Conservation (phyloP, 2,113 vertebrate species). For the Melanostigma gelatinosum region DNA sequence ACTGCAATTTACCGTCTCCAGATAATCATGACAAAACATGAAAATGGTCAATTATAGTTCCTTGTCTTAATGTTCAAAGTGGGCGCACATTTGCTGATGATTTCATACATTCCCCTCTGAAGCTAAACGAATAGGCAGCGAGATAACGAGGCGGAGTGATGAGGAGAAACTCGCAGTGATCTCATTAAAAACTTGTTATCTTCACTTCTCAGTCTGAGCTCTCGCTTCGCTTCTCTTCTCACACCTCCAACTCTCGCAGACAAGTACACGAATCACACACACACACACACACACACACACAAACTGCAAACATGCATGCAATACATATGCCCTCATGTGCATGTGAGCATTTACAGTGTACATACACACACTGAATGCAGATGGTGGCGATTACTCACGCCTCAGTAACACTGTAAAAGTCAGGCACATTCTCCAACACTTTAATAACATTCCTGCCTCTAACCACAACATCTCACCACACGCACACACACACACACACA, state of each 20-base stretch:
- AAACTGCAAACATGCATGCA: slow-evolving; percentile 4
- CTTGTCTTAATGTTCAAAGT: slow-evolving; percentile 7
- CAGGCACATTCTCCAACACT: slow-evolving; percentile 37
- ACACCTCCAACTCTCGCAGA: slow-evolving; percentile 43
- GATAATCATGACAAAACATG: slow-evolving; percentile 5
- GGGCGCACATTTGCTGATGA: slow-evolving; percentile 27
- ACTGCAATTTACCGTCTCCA: slow-evolving; percentile 12
- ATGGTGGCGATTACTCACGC: slow-evolving; percentile 41
- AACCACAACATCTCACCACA: slow-evolving; percentile 41
- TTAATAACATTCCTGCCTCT: slow-evolving; percentile 52
- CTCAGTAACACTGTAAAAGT: slow-evolving; percentile 58
- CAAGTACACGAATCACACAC: slow-evolving; percentile 1
- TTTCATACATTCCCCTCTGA: slow-evolving; percentile 28
- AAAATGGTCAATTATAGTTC: slow-evolving; percentile 11
- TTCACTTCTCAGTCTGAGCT: slow-evolving; percentile 28
- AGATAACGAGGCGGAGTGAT: slow-evolving; percentile 26
- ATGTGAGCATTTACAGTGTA: slow-evolving; percentile 11
- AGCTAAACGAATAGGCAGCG: slow-evolving; percentile 16
- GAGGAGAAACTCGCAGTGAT: slow-evolving; percentile 24
- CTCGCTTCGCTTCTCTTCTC: slow-evolving; percentile 31
- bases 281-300: slow-evolving; percentile 18
- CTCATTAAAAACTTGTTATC: slow-evolving; percentile 58
- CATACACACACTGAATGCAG: slow-evolving; percentile 38
- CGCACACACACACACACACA: slow-evolving; percentile 15
- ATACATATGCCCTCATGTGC: not conserved